phyloP scores from a whole-genome alignment of 64 coral and sea anemone genomes.

The Stichodactyla mertensii region DNA sequence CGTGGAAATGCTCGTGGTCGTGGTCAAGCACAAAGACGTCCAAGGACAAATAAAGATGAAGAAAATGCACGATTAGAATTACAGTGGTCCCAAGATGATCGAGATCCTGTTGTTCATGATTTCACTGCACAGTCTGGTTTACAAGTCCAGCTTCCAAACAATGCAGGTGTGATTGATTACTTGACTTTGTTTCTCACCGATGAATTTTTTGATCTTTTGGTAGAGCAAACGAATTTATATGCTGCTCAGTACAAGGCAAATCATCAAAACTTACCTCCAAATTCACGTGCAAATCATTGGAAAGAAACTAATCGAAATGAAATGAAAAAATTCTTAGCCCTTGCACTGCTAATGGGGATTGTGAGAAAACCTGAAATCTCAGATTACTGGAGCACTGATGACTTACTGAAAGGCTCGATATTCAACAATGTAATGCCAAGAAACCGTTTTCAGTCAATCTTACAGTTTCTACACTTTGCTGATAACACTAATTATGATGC shows the following conservation, averaged over 20 bases:
- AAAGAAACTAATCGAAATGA: conserved; percentile 37
- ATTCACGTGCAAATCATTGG: conserved; percentile 25
- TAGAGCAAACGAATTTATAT: conserved; percentile 51
- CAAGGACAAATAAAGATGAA: too few relatives aligned
- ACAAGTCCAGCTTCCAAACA: conserved; percentile 41
- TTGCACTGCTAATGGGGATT: conserved; percentile 38
- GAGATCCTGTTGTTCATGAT: conserved; percentile 21
- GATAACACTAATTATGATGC: too few relatives aligned
- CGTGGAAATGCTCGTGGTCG: too few relatives aligned
- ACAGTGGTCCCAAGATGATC: conserved; percentile 29
- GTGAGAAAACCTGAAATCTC: too few relatives aligned
- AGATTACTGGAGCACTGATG: too few relatives aligned
- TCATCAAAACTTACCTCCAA: conserved; percentile 18
- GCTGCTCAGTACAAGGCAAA: conserved; percentile 30
- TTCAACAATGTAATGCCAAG: too few relatives aligned
- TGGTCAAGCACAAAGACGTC: too few relatives aligned
- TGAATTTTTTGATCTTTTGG: conserved; percentile 43
- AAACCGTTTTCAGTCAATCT: too few relatives aligned
- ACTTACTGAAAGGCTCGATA: too few relatives aligned
- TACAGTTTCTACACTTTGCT: too few relatives aligned
- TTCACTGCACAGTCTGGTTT: conserved; percentile 28
- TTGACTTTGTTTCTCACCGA: conserved; percentile 27
- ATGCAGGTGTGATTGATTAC: conserved; percentile 37
- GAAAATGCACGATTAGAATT: too few relatives aligned
- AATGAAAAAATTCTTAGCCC: conserved; percentile 44